phyloP scores from a whole-genome alignment of 2,888 invertebrate species.

The Pterostichus madidus region DNA sequence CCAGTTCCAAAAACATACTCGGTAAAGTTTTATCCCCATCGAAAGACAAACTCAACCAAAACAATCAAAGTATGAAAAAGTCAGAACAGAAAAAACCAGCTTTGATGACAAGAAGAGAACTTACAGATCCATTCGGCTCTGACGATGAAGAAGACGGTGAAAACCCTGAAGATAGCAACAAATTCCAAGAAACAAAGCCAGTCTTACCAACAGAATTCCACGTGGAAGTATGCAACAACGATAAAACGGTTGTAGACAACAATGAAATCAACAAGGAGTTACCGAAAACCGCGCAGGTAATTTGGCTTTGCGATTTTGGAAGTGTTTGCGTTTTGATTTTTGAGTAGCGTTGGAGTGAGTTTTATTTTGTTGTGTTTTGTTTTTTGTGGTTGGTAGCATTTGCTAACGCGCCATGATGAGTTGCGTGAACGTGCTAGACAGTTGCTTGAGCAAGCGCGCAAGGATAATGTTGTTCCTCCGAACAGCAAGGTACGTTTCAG shows the following conservation, averaged over 20 bases:
- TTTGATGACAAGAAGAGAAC: conserved; percentile 91
- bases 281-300: conserved; percentile 75
- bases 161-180: conserved; percentile 68
- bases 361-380: conserved; percentile 68
- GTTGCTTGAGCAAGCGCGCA: conserved; percentile 88
- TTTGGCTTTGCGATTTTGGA: conserved; percentile 32
- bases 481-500: conserved; percentile 77
- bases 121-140: conserved; percentile 94
- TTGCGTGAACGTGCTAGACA: conserved; percentile 90
- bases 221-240: conserved; percentile 11
- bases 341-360: conserved; percentile 63
- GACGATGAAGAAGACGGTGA: conserved; percentile 89
- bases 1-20: conserved; percentile 85
- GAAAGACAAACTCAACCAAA: conserved; percentile 81
- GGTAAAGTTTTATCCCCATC: conserved; percentile 89
- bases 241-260: conserved; percentile 69
- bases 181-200: conserved; percentile 59
- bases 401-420: conserved; percentile 90
- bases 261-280: conserved; percentile 72
- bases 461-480: conserved; percentile 77
- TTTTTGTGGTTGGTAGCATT: conserved; percentile 80
- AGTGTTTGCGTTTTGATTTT: conserved; percentile 46
- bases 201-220: conserved; percentile 1
- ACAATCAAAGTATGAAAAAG: conserved; percentile 71
- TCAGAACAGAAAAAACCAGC: conserved; percentile 73